phyloP scores from a whole-genome alignment of 1,140 invertebrate genomes.

The Drosophila pandora region DNA sequence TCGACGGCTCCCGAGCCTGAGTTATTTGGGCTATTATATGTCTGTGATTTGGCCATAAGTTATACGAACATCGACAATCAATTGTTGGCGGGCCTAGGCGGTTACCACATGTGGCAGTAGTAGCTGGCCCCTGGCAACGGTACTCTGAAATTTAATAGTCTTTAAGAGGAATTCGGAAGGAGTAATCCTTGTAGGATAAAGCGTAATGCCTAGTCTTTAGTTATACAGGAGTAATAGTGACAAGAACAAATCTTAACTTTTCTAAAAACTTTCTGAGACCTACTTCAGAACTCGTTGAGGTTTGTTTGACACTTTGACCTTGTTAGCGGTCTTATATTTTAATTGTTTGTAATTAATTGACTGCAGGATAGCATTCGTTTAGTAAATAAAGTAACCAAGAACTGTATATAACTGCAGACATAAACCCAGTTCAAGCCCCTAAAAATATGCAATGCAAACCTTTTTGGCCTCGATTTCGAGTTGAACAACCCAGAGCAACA shows the following conservation, averaged over 20 bases:
- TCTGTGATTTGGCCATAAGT: slow-evolving; percentile 75
- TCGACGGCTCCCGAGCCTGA: slow-evolving; percentile 51
- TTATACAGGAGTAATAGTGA: not conserved
- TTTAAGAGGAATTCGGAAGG: slow-evolving; percentile 22
- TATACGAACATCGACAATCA: slow-evolving; percentile 67
- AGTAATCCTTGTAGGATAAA: not conserved
- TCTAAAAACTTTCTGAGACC: not conserved
- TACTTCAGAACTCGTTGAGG: slow-evolving; percentile 6
- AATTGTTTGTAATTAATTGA: slow-evolving; percentile 38
- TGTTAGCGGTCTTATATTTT: slow-evolving; percentile 13
- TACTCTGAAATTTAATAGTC: slow-evolving; percentile 43
- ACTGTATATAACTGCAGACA: slow-evolving; percentile 50
- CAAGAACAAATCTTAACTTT: not conserved
- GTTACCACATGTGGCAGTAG: slow-evolving; percentile 55
- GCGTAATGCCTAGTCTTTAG: not conserved
- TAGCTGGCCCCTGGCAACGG: slow-evolving; percentile 36
- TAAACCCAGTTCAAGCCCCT: slow-evolving; percentile 30
- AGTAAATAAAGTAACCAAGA: slow-evolving; percentile 1
- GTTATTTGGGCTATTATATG: slow-evolving; percentile 77
- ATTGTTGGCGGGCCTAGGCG: slow-evolving; percentile 53
- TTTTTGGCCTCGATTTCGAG: slow-evolving; percentile 70
- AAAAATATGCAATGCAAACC: slow-evolving; percentile 65
- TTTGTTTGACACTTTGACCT: slow-evolving; percentile 29
- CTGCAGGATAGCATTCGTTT: not conserved
- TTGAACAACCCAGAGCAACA: slow-evolving; percentile 61